Evolutionary conservation across 2,113 vertebrate species (phyloP).

Genomic region (Hassar affinis): DNA sequence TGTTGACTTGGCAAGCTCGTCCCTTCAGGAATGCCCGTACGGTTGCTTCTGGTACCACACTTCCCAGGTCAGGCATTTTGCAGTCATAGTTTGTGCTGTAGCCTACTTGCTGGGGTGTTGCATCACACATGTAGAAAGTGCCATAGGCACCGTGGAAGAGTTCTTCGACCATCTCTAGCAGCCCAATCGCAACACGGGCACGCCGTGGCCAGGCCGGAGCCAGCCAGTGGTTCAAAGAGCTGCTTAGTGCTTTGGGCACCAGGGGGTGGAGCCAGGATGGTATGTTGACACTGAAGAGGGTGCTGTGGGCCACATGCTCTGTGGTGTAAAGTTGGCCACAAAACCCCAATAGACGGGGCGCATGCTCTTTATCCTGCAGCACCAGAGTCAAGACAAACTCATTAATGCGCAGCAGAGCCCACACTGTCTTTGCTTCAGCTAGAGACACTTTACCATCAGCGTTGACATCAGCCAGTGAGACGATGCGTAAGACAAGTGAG

Average conservation of each 20-base stretch:
- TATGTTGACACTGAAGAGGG: conserved; percentile 78
- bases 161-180: conserved; percentile 95
- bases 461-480: conserved; percentile 87
- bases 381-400: conserved; percentile 92
- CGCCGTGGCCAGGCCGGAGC: conserved; percentile 89
- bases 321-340: conserved; percentile 92
- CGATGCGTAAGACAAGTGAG: conserved; percentile 78
- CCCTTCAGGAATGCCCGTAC: conserved; percentile 85
- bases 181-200: conserved; percentile 88
- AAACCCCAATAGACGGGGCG: conserved; percentile 84
- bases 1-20: conserved; percentile 83
- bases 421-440: conserved; percentile 92
- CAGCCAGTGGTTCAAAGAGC: conserved; percentile 85
- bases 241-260: conserved; percentile 76
- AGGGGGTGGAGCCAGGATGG: conserved; percentile 78
- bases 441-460: conserved; percentile 86
- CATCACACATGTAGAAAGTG: conserved; percentile 91
- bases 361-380: conserved; percentile 87
- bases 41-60: conserved; percentile 82
- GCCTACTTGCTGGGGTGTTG: conserved; percentile 81
- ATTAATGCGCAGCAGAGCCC: conserved; percentile 90
- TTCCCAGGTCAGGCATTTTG: conserved; percentile 87
- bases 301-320: conserved; percentile 77
- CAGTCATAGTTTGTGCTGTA: conserved; percentile 90
- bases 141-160: conserved; percentile 92